A percentile compares a stretch with the other conserved stretches of the same genome.
Conservation (phyloP, 2,888 invertebrate species). For the Venusia cambrica region DNA sequence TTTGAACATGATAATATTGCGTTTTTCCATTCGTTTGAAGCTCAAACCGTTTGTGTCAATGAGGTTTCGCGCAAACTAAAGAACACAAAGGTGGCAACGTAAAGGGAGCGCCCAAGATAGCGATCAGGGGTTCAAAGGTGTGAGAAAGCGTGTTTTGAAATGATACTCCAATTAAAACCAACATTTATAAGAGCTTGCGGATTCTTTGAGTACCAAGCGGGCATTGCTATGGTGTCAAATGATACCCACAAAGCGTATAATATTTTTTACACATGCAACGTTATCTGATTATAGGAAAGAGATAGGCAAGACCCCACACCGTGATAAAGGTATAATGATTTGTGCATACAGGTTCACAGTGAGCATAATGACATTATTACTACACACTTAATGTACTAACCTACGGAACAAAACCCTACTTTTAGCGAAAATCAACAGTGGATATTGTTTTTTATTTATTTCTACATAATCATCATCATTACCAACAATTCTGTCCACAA, state of each 20-base stretch:
- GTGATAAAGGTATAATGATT: conserved; percentile 19
- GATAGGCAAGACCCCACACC: conserved; percentile 34
- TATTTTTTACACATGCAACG: conserved; percentile 29
- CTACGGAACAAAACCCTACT: too few species aligned
- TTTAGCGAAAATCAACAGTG: too few species aligned
- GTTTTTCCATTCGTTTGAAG: conserved; percentile 19
- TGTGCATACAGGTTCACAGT: conserved; percentile 1
- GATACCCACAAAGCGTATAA: conserved; percentile 1
- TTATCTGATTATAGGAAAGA: conserved; percentile 46
- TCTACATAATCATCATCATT: too few species aligned
- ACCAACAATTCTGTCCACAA: too few species aligned
- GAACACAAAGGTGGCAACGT: conserved; percentile 19
- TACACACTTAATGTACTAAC: too few species aligned
- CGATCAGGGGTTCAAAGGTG: conserved; percentile 65
- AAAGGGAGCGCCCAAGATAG: conserved; percentile 49
- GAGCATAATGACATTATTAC: conserved; percentile 1
- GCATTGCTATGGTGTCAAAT: conserved; percentile 49
- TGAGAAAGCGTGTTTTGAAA: conserved; percentile 56
- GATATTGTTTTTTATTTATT: too few species aligned
- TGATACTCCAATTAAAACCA: conserved; percentile 72
- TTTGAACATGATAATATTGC: conserved; percentile 17
- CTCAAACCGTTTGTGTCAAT: conserved; percentile 14
- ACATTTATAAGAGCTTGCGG: conserved; percentile 54
- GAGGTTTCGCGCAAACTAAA: conserved; percentile 16
- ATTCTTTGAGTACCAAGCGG: conserved; percentile 57